These are phyloP conservation scores for Decapterus maruadsi DNA, from an alignment of 2,797 vertebrate species.

Conservation along the genomic window DNA sequence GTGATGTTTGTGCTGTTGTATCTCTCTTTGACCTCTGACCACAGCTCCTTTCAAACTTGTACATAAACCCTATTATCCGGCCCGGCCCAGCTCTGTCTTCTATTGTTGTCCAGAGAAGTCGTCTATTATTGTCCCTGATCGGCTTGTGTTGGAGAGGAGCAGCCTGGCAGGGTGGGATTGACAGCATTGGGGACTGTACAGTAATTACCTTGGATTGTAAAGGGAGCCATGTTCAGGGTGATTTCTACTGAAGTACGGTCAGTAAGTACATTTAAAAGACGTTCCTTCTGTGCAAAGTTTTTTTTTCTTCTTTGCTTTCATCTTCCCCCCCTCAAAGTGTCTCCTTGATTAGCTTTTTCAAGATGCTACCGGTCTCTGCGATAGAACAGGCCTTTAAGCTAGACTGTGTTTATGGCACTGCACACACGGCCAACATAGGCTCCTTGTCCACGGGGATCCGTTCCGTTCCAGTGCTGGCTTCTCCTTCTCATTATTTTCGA, in stretches of 20 bases:
- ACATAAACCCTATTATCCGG: slow-evolving; percentile 64
- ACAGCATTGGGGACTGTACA: slow-evolving; percentile 14
- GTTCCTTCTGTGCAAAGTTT: background rate
- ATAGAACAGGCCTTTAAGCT: background rate
- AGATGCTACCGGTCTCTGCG: background rate
- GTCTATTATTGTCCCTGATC: slow-evolving; percentile 66
- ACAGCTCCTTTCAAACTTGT: slow-evolving; percentile 42
- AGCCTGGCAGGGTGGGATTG: slow-evolving; percentile 53
- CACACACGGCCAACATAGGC: background rate
- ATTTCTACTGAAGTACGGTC: slow-evolving; percentile 37
- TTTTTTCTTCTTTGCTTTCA: background rate
- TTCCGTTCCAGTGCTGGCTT: background rate
- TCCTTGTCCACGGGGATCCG: background rate
- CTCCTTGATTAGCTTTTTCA: background rate
- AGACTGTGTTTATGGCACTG: background rate
- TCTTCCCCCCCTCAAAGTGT: background rate
- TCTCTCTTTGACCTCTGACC: slow-evolving; percentile 44
- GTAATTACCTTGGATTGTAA: slow-evolving; percentile 29
- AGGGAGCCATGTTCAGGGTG: slow-evolving; percentile 22
- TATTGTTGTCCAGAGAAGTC: slow-evolving; percentile 49
- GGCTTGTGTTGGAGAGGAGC: slow-evolving; percentile 49
- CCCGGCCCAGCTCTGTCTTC: slow-evolving; percentile 31
- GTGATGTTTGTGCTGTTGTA: slow-evolving; percentile 14
- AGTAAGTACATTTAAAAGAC: background rate
- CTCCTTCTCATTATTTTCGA: slow-evolving; percentile 12